phyloP scores from a whole-genome alignment of 2,797 vertebrate genomes.

The Myotis findleyi region DNA sequence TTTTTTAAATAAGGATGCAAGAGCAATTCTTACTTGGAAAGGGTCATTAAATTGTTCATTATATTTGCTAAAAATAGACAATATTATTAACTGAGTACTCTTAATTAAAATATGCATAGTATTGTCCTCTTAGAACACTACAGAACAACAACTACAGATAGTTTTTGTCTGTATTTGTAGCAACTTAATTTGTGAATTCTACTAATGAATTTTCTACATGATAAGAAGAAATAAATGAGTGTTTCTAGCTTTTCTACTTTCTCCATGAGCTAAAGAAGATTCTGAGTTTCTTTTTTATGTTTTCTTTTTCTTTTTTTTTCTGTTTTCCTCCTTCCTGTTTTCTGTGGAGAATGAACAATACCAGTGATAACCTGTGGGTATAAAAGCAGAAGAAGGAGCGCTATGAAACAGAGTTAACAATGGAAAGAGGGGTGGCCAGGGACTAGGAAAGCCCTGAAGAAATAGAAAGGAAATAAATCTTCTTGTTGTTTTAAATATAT shows the following conservation, averaged over 20 bases:
- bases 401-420: not conserved
- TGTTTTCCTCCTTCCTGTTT: not conserved
- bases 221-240: not conserved
- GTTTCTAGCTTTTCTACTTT: not conserved
- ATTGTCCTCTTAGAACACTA: not conserved
- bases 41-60: not conserved
- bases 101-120: constrained; percentile 8
- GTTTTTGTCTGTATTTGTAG: not conserved
- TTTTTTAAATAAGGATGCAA: not conserved
- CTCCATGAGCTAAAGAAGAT: not conserved
- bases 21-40: constrained; percentile 4
- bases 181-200: not conserved
- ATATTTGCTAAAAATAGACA: constrained; percentile 22
- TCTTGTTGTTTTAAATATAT: too few relatives aligned
- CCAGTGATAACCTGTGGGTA: not conserved
- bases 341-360: not conserved
- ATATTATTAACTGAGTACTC: not conserved
- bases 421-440: accelerated
- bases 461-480: not conserved
- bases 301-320: not conserved
- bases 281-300: not conserved
- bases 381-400: not conserved
- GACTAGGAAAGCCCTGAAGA: not conserved
- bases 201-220: not conserved
- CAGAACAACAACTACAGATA: not conserved